These are phyloP conservation scores for Aplocera efformata DNA, from an alignment of 2,888 invertebrate species.

Conservation along the genomic window DNA sequence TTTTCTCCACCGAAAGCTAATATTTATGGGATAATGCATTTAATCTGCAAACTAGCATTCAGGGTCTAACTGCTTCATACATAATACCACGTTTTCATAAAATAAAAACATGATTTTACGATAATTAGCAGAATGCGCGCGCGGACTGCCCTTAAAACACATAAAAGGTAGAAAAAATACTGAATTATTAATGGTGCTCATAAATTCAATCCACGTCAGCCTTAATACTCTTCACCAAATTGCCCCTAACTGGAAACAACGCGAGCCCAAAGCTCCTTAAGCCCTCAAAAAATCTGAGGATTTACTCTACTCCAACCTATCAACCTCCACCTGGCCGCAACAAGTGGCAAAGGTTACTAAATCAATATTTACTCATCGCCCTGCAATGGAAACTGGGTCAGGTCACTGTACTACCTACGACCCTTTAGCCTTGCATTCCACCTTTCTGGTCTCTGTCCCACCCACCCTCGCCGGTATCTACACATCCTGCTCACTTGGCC, in stretches of 20 bases:
- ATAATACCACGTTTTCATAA: no score
- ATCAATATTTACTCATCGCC: conserved; percentile 73
- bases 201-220: conserved; percentile 24
- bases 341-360: conserved; percentile 65
- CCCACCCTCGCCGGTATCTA: conserved; percentile 31
- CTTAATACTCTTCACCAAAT: conserved; percentile 25
- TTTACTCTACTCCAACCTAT: no score
- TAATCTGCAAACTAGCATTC: no score
- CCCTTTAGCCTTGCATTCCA: conserved; percentile 71
- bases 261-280: conserved; percentile 24
- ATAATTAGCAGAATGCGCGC: no score
- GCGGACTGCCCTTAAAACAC: no score
- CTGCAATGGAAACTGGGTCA: conserved; percentile 73
- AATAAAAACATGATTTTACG: no score
- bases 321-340: conserved; percentile 48
- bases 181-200: no score
- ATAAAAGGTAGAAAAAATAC: no score
- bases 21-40: no score
- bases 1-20: no score
- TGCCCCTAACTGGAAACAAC: conserved; percentile 25
- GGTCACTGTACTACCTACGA: conserved; percentile 75
- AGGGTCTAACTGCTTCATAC: no score
- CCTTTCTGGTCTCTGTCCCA: conserved; percentile 41
- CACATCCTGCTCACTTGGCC: conserved; percentile 55
- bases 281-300: conserved; percentile 15